phyloP scores from a whole-genome alignment of 2,113 vertebrate species.

The Martes martes region DNA sequence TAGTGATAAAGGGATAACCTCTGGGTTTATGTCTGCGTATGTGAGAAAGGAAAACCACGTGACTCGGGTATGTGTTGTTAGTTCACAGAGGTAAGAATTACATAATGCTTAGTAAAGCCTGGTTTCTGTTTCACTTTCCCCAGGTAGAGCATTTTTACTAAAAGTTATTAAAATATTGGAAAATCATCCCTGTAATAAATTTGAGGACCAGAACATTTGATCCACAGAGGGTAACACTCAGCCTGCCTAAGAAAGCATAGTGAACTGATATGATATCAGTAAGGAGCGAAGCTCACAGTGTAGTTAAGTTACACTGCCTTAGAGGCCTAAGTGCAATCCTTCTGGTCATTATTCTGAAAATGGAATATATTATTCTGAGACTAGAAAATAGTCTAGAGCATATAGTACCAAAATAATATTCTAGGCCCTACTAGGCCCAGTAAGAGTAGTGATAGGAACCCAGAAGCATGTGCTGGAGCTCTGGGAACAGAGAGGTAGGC shows the following conservation, averaged over 20 bases:
- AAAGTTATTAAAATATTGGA: neutral
- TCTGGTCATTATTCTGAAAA: constrained; percentile 1
- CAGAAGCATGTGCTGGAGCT: neutral
- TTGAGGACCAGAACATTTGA: neutral
- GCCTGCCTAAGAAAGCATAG: neutral
- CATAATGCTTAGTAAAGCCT: neutral
- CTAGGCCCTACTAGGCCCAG: neutral
- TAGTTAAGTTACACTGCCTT: neutral
- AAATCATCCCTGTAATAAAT: neutral
- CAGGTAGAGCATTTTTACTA: neutral
- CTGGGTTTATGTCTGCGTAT: neutral
- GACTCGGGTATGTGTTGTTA: neutral
- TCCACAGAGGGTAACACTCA: neutral
- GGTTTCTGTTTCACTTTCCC: neutral
- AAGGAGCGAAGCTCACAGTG: neutral
- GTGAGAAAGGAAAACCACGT: neutral
- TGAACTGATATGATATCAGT: neutral
- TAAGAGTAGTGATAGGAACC: neutral
- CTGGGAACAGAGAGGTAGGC: neutral
- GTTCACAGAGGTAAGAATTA: neutral
- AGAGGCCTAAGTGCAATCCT: neutral
- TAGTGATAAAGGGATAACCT: neutral
- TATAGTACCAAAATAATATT: neutral
- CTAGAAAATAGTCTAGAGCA: neutral
- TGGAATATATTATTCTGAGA: neutral